phyloP scores from a whole-genome alignment of 2,888 invertebrate species.

The Ennomos fuscantarius region DNA sequence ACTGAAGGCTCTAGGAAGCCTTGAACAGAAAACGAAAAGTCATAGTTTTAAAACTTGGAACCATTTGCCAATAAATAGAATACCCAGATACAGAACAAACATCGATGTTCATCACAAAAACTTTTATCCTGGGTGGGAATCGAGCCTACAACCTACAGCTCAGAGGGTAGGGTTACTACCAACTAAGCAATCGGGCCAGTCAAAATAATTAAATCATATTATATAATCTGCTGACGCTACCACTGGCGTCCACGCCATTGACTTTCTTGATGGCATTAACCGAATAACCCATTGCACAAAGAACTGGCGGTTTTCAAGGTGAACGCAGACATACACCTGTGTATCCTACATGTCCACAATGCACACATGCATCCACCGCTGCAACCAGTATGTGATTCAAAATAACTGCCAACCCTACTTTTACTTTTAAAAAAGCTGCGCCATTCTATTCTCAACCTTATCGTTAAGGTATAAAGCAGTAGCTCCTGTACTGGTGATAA shows the following conservation, averaged over 20 bases:
- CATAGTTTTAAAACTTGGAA: no score
- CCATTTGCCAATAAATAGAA: no score
- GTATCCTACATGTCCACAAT: constrained; percentile 15
- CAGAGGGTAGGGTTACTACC: no score
- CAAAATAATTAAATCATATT: neutral
- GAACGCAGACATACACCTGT: constrained; percentile 70
- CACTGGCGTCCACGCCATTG: constrained; percentile 79
- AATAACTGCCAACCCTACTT: constrained; percentile 61
- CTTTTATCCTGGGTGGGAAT: no score
- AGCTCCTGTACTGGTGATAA: constrained; percentile 3
- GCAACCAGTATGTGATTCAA: constrained; percentile 69
- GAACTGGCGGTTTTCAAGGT: constrained; percentile 84
- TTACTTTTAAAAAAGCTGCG: constrained; percentile 24
- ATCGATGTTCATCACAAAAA: no score
- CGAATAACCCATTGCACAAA: constrained; percentile 86
- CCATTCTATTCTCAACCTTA: constrained; percentile 49
- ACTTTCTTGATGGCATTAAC: constrained; percentile 84
- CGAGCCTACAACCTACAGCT: no score
- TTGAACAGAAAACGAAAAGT: no score
- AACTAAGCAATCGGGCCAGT: no score
- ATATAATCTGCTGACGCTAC: constrained; percentile 64
- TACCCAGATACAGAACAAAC: no score
- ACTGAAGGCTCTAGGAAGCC: no score
- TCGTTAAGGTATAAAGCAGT: constrained; percentile 13
- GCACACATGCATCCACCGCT: constrained; percentile 43